These are phyloP conservation scores for Andrena flavipes DNA, from an alignment of 2,888 invertebrate species.

Conservation along the genomic window DNA sequence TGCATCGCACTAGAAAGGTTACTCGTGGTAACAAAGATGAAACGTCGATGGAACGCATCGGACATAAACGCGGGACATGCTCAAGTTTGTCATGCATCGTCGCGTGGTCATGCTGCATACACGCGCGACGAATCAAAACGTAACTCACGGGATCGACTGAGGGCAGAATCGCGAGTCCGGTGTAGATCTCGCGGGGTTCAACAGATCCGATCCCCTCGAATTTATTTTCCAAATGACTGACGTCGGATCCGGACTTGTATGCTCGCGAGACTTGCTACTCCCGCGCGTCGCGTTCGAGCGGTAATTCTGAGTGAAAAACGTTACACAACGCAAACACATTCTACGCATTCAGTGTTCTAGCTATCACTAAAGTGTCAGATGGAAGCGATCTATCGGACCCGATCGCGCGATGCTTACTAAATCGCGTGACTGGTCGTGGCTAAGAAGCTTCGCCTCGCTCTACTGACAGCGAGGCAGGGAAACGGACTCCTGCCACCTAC, in stretches of 20 bases:
- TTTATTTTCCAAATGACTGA: not conserved
- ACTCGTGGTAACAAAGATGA: constrained; percentile 11
- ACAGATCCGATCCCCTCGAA: not conserved
- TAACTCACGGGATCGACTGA: not conserved
- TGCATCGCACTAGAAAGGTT: constrained; percentile 49
- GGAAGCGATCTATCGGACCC: constrained; percentile 43
- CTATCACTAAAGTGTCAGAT: constrained; percentile 28
- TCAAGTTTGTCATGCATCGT: constrained; percentile 45
- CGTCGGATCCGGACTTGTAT: no score
- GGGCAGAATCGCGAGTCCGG: not conserved
- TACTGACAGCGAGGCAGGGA: constrained; percentile 37
- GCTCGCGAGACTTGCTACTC: not conserved
- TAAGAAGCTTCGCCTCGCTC: constrained; percentile 51
- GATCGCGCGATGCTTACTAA: constrained; percentile 11
- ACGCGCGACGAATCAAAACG: not conserved
- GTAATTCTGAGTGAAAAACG: not conserved
- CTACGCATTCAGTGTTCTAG: constrained; percentile 50
- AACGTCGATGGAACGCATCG: constrained; percentile 29
- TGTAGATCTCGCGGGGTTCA: not conserved
- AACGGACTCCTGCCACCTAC: constrained; percentile 30
- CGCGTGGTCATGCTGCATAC: constrained; percentile 40
- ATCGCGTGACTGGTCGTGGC: constrained; percentile 12
- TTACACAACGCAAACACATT: constrained; percentile 8
- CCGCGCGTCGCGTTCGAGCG: not conserved
- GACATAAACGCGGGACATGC: constrained; percentile 47